A percentile compares a stretch with the other conserved stretches of the same genome.
These are phyloP conservation scores for Pangasius mekongensis DNA, from an alignment of 2,797 vertebrate genomes.

Conservation along the genomic window DNA sequence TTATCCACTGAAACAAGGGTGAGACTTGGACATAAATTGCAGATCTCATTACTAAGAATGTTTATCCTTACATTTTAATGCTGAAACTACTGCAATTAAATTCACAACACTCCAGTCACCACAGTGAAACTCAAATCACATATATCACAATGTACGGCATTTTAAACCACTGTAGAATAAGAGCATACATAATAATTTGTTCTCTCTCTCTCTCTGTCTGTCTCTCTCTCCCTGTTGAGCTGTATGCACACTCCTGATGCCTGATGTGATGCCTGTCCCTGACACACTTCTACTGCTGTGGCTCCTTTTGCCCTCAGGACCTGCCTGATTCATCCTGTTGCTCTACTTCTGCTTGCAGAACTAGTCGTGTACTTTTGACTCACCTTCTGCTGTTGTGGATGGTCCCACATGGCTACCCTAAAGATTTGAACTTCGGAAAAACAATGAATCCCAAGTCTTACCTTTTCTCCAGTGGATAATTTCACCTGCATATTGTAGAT, in stretches of 20 bases:
- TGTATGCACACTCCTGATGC: not conserved
- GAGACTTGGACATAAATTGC: not conserved
- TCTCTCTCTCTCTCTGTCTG: not conserved
- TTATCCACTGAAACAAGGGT: not conserved
- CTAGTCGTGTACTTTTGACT: conserved; percentile 1
- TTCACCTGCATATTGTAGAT: not conserved
- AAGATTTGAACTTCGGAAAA: not conserved
- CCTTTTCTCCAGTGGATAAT: not conserved
- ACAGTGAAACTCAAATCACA: not conserved
- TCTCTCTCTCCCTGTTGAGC: not conserved
- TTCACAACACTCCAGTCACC: not conserved
- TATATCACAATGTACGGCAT: not conserved
- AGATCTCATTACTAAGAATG: conserved; percentile 1
- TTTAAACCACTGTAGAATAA: not conserved
- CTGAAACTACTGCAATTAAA: not conserved
- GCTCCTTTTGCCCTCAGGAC: conserved; percentile 30
- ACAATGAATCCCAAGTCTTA: not conserved
- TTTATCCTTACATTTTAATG: not conserved
- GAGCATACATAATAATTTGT: not conserved
- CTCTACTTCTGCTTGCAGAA: conserved; percentile 21
- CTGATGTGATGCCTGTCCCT: conserved; percentile 20
- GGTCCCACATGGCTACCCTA: not conserved
- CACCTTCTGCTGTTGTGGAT: not conserved
- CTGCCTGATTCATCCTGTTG: conserved; percentile 20
- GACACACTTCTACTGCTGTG: conserved; percentile 15